These are phyloP conservation scores for Margarornis squamiger DNA, from an alignment of 2,797 vertebrate genomes.

Conservation along the genomic window DNA sequence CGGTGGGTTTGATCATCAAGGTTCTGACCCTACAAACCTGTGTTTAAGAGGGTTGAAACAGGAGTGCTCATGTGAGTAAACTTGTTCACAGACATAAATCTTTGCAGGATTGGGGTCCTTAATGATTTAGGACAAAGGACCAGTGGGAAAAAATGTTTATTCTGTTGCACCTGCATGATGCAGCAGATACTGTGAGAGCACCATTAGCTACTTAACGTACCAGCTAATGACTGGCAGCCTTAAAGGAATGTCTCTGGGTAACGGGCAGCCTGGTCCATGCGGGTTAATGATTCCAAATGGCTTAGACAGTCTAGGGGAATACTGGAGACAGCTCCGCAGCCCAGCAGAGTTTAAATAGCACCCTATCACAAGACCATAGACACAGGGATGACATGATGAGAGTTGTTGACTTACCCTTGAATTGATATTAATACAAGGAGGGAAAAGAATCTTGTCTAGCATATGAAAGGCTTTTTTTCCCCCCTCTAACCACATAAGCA, in stretches of 20 bases:
- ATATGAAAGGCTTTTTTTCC: neutral
- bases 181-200: conserved; percentile 74
- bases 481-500: neutral
- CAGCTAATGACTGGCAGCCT: conserved; percentile 80
- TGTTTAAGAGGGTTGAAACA: neutral
- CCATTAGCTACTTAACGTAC: conserved; percentile 85
- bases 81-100: conserved; percentile 48
- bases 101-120: conserved; percentile 54
- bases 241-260: conserved; percentile 69
- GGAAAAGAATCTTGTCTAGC: neutral
- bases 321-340: neutral
- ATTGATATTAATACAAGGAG: neutral
- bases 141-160: conserved; percentile 76
- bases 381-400: neutral
- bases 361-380: neutral
- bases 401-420: conserved; percentile 37
- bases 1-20: conserved; percentile 8
- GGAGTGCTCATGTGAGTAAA: conserved; percentile 36
- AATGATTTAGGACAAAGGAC: conserved; percentile 74
- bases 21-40: neutral
- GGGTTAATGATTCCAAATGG: conserved; percentile 65
- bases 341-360: neutral
- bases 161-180: conserved; percentile 75
- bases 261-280: conserved; percentile 54
- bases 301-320: neutral